These are phyloP conservation scores for Drosophila pegasa DNA, from an alignment of 2,888 invertebrate genomes.

Conservation along the genomic window DNA sequence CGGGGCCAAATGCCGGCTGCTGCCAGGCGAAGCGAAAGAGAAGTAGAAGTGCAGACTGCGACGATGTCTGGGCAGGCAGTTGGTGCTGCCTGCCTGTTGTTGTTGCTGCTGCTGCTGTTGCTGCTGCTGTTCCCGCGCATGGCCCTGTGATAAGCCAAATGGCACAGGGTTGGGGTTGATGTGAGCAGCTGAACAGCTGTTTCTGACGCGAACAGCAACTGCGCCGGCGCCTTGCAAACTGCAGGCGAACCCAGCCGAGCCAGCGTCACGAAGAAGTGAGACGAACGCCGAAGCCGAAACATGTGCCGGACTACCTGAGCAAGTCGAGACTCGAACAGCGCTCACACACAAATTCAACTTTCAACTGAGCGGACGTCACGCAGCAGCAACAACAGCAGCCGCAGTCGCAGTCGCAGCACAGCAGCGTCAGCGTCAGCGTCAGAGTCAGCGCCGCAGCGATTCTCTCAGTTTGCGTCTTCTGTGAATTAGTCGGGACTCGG, in stretches of 20 bases:
- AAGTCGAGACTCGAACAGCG: conserved; percentile 44
- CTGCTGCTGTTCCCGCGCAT: conserved; percentile 28
- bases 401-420: conserved; percentile 23
- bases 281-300: conserved; percentile 27
- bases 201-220: conserved; percentile 61
- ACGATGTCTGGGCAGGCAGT: conserved; percentile 63
- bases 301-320: conserved; percentile 61
- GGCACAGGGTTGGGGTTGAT: conserved; percentile 14
- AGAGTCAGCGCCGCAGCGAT: conserved; percentile 17
- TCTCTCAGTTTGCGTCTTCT: conserved; percentile 33
- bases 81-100: too few relatives aligned
- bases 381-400: conserved; percentile 29
- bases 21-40: conserved; percentile 45
- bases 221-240: conserved; percentile 68
- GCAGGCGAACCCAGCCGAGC: conserved; percentile 53
- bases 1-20: conserved; percentile 77
- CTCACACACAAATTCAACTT: conserved; percentile 73
- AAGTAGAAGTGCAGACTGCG: conserved; percentile 48
- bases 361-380: conserved; percentile 71
- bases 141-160: conserved; percentile 41
- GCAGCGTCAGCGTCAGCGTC: conserved; percentile 13
- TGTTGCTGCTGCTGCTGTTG: conserved; percentile 45
- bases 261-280: conserved; percentile 19
- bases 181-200: conserved; percentile 68
- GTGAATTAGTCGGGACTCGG: conserved; percentile 39